A percentile compares a stretch with the other conserved stretches of the same genome.
phyloP scores from a whole-genome alignment of 2,888 invertebrate species.

The Oligia fasciuncula region DNA sequence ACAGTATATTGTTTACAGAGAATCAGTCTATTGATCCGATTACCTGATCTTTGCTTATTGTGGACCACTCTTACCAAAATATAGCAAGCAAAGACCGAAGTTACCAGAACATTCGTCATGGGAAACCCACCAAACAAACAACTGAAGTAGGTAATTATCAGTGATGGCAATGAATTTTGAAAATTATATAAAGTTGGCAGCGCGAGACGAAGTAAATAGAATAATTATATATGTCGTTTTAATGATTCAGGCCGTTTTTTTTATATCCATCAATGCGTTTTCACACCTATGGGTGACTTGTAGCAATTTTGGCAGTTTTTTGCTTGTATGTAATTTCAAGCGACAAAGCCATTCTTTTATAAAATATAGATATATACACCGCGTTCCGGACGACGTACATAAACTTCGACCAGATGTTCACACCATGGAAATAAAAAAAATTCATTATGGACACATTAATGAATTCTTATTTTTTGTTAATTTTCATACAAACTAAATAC shows the following conservation, averaged over 20 bases:
- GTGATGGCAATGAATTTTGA: constrained; percentile 39
- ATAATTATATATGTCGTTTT: constrained; percentile 8
- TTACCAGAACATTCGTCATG: constrained; percentile 50
- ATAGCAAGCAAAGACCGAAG: not conserved
- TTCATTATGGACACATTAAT: too few species aligned
- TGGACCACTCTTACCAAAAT: constrained; percentile 9
- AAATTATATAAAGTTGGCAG: constrained; percentile 40
- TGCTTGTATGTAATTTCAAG: not conserved
- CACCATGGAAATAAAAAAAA: too few species aligned
- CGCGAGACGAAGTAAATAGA: constrained; percentile 37
- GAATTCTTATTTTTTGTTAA: too few species aligned
- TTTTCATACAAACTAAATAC: too few species aligned
- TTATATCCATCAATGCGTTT: not conserved
- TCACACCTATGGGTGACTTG: not conserved
- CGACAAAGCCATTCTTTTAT: not conserved
- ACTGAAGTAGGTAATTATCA: constrained; percentile 26
- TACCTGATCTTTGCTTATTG: constrained; percentile 17
- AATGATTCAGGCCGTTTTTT: constrained; percentile 10
- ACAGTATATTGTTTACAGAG: not conserved
- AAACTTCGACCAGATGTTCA: too few species aligned
- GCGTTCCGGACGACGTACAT: too few species aligned
- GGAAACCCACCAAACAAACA: constrained; percentile 39
- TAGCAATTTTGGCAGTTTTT: not conserved
- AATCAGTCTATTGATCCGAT: constrained; percentile 1
- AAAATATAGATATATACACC: too few species aligned